Conservation (phyloP, 2,113 vertebrate genomes). For the Perca fluviatilis region DNA sequence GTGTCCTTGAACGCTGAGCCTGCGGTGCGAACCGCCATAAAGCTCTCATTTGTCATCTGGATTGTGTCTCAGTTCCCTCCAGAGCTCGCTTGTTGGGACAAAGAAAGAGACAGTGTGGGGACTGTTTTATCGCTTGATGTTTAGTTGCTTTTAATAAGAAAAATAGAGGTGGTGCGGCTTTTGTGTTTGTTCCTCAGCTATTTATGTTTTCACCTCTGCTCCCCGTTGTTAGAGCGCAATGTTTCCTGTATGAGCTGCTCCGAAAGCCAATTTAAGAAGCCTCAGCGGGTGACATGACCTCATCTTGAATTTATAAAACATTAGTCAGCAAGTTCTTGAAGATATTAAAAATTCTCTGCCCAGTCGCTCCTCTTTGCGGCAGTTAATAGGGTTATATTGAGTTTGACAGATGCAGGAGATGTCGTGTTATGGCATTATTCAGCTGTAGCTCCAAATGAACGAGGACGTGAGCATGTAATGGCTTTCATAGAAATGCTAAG, state of each 20-base stretch:
- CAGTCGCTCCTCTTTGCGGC: conserved; percentile 2
- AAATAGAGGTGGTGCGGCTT: background rate
- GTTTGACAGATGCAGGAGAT: conserved; percentile 41
- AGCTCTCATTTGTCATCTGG: conserved; percentile 69
- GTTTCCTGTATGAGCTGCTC: conserved; percentile 1
- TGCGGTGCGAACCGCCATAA: conserved; percentile 43
- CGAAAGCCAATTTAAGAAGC: conserved; percentile 22
- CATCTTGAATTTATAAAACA: conserved; percentile 46
- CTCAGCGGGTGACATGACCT: conserved; percentile 32
- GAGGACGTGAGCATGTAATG: conserved; percentile 10
- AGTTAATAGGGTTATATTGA: conserved; percentile 45
- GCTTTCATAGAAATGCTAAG: conserved; percentile 41
- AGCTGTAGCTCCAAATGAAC: conserved; percentile 33
- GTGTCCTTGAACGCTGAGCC: conserved; percentile 70
- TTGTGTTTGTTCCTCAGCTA: conserved; percentile 10
- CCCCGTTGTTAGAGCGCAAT: conserved; percentile 5
- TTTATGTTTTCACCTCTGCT: conserved; percentile 25
- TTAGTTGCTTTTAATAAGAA: conserved; percentile 59
- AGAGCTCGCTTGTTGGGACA: conserved; percentile 44
- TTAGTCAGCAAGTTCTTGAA: conserved; percentile 38
- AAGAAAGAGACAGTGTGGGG: conserved; percentile 31
- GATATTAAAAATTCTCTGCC: conserved; percentile 10
- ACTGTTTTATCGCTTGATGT: conserved; percentile 58
- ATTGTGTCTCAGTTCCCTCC: conserved; percentile 50
- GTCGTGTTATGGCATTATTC: conserved; percentile 35